phyloP scores from a whole-genome alignment of 1,140 invertebrate genomes.

The Rhopalosiphum maidis region DNA sequence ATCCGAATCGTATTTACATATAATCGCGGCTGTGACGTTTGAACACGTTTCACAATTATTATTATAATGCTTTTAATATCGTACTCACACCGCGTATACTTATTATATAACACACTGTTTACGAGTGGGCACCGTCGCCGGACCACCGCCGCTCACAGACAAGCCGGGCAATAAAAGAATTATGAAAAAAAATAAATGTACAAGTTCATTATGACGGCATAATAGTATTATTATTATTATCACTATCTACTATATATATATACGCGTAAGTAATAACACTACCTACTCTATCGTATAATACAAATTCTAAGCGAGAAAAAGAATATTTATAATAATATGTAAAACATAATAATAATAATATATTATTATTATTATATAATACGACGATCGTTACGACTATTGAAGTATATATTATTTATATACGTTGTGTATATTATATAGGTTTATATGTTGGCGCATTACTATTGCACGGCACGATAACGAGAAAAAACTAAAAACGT shows the following conservation, averaged over 20 bases:
- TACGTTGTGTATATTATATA: no score
- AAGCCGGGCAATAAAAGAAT: not conserved
- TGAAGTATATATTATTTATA: not conserved
- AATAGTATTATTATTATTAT: not conserved
- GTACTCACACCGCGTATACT: not conserved
- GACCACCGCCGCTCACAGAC: not conserved
- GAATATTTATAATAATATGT: not conserved
- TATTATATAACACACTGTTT: not conserved
- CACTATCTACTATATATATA: not conserved
- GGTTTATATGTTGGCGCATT: not conserved
- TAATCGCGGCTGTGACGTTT: not conserved
- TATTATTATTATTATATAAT: not conserved
- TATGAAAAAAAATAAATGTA: not conserved
- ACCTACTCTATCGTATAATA: not conserved
- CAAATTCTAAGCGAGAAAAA: not conserved
- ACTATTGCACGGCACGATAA: not conserved
- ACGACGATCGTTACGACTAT: not conserved
- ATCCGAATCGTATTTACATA: not conserved
- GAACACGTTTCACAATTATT: constrained; percentile 13
- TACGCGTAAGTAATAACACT: not conserved
- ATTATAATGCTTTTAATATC: not conserved
- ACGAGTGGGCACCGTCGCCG: not conserved
- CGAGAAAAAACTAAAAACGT: not conserved
- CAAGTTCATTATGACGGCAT: not conserved
- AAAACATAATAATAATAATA: not conserved